Base-by-base conservation (phyloP, 2,113 vertebrate genomes). In the Chamaetylas fuelleborni region DNA sequence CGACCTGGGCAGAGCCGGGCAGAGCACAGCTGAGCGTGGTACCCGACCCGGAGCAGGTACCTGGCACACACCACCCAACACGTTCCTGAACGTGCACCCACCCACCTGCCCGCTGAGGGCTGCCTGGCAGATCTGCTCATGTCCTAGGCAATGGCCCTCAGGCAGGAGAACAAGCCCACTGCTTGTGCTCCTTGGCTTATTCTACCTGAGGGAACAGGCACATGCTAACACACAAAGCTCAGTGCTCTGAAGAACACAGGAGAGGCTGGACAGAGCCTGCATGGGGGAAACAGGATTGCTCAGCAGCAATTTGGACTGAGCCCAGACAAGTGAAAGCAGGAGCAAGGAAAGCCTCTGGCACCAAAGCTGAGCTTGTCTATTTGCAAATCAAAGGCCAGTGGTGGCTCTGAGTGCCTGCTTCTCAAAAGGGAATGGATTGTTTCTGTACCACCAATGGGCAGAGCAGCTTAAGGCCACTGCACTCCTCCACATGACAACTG, bases 1-100 rank as follows among this genome's bases (percentile, higher is more conserved):
- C 98, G 98, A 86, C 98, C 98, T 48, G 48, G 83, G 78, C 70
- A 69, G 45, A 53, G 51, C 12, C 66, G 7, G 42, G 62, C n/a
- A 65, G 58, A 80, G 72, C 62, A 48, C 36, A 45, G 86, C 45
- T 80, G 47, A 79, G 81, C 5, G 5, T 0, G 24, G 53, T 1
- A 12, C 42, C 47, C 8, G 23, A 28, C 5, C 33, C 9, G 11
- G 36, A 60, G 53, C 43, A 40, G 45, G 40, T 0, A 33, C 45
- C 38, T 1, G 22, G 47, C 64, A 53, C 40, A 6, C n/a, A 19
- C 7, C n/a, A 14, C 57, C 31, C 85, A 56, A 14, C 9, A 19
- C 33, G 11, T 3, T 34, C 47, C 71, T 26, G 12, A 72, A 29
- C 0, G 0, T 8, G 42, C 45, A n/a, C 2, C 65, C 45, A 40